Evolutionary conservation across 2,113 vertebrate genomes (phyloP), one percentile per base, ranked within the genome.

Genomic region (Sinocyclocheilus maitianheensis): DNA sequence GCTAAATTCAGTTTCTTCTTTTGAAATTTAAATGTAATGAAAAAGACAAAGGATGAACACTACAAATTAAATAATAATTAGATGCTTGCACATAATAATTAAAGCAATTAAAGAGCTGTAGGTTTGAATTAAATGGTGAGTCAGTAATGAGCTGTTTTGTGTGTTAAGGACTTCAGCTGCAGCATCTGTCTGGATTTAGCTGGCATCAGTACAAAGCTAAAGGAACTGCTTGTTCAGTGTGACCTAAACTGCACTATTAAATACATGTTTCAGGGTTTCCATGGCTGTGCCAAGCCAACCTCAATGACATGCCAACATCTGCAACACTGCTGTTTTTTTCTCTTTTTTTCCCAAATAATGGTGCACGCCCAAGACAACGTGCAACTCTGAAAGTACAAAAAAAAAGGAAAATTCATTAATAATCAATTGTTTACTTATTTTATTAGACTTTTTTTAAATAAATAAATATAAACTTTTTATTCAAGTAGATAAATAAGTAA

Each of bases 151-250:
- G 62, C 22, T 46, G 77, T 81, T 67, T 65, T 79, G 84, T 1
- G 46, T 67, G 62, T 26, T 34, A 37, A 30, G 48, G 90, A 89
- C 86, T 85, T 88, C 48, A 88, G 71, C 78, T 90, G 82, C 89
- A 89, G 89, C 65, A 81, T 81, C 87, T 84, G 87, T 65, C 86
- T 82, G 81, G 90, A 89, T 87, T 93, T 93, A 94, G 91, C 89
- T 91, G 91, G 90, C 53, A 90, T 94, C 93, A 90, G 69, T 72
- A 83, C 86, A 40, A 26, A 85, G 55, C 69, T 83, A 69, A 48
- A 80, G 71, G 87, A 78, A 76, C 62, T 81, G 77, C 30, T 62
- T 22, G 60, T 88, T 71, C 77, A 58, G 81, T 63, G 79, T 87
- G 48, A 84, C 46, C 46, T 77, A 58, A 89, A 86, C 65, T 46